phyloP scores from a whole-genome alignment of 1,140 invertebrate species.

The Probaryconus sp. region DNA sequence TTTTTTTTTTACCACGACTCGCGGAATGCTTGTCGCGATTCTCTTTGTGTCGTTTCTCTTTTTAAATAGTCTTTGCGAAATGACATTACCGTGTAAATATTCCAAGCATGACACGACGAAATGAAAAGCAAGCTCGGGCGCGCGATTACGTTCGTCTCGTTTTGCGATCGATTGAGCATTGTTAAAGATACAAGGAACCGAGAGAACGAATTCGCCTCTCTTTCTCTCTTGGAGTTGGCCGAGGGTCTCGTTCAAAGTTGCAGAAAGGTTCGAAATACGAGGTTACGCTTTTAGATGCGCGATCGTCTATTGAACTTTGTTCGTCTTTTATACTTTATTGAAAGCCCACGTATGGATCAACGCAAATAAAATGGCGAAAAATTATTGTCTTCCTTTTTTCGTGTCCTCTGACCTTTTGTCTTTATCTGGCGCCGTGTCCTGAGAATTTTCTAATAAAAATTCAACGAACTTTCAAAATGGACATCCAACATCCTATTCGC shows the following conservation, averaged over 20 bases:
- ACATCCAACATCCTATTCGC: too few relatives aligned
- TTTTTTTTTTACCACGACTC: conserved; percentile 4
- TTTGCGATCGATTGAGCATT: conserved; percentile 59
- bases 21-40: background rate
- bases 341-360: conserved; percentile 34
- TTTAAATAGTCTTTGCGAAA: conserved; percentile 11
- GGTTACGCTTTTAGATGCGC: conserved; percentile 53
- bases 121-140: conserved; percentile 35
- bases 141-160: conserved; percentile 51
- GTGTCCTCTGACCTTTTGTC: conserved; percentile 23
- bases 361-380: conserved; percentile 39
- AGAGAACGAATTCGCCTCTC: conserved; percentile 38
- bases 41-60: background rate
- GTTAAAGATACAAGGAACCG: conserved; percentile 53
- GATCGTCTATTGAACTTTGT: conserved; percentile 48
- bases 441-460: too few relatives aligned
- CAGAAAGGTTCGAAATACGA: conserved; percentile 59
- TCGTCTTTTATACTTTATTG: conserved; percentile 55
- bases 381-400: background rate
- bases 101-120: conserved; percentile 40
- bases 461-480: too few relatives aligned
- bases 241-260: conserved; percentile 39
- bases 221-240: conserved; percentile 2
- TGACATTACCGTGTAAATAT: conserved; percentile 44
- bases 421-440: too few relatives aligned